Conservation (phyloP, 2,888 invertebrate species). For the Lycia hirtaria region DNA sequence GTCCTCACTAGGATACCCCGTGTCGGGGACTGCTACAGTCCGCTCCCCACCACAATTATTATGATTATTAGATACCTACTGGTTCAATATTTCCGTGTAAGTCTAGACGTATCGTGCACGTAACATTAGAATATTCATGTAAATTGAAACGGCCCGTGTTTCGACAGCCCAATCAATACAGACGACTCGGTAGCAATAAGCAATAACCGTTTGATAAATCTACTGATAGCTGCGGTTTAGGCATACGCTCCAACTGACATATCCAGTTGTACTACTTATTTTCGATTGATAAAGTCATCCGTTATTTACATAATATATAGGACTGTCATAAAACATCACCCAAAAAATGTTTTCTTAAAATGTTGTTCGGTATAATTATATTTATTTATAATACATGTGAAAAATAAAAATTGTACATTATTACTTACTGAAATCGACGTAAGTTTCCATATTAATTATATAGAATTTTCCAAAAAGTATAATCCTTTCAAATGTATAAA, state of each 20-base stretch:
- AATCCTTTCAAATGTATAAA: no score
- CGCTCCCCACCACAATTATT: no score
- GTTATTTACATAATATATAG: neutral
- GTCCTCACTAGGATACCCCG: no score
- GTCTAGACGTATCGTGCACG: neutral
- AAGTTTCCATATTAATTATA: neutral
- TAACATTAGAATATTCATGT: slow-evolving; percentile 20
- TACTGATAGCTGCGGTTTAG: slow-evolving; percentile 4
- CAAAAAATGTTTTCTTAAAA: no score
- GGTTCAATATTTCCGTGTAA: neutral
- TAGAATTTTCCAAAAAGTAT: no score
- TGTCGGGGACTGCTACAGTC: no score
- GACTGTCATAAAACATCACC: no score
- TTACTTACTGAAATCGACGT: no score
- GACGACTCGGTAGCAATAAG: slow-evolving; percentile 6
- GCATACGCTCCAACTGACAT: neutral
- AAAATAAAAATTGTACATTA: no score
- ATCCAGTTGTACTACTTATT: neutral
- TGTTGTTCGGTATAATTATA: no score
- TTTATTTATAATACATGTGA: no score
- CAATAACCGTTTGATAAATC: slow-evolving; percentile 30
- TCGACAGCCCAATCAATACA: slow-evolving; percentile 19
- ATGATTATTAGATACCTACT: neutral
- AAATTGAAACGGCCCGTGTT: slow-evolving; percentile 5
- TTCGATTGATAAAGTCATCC: neutral